Conservation (phyloP, 2,113 vertebrate genomes). For the Perca schrenkii region DNA sequence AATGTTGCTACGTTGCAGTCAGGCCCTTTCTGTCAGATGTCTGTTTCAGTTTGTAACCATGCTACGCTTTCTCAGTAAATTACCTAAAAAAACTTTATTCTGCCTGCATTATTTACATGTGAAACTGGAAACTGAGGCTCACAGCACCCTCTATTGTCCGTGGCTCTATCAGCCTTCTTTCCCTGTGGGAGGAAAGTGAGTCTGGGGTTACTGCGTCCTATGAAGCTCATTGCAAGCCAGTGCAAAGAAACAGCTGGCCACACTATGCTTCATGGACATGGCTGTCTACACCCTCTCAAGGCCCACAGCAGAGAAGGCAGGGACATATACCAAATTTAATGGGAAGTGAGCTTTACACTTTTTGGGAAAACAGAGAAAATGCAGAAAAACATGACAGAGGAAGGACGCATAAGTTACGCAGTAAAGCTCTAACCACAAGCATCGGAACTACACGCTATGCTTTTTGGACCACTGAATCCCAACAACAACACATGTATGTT, state of each 20-base stretch:
- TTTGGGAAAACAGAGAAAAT: neutral
- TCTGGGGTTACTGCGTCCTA: neutral
- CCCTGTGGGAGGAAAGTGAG: neutral
- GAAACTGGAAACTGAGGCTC: neutral
- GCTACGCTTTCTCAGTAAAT: neutral
- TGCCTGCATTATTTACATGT: neutral
- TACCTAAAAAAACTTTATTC: neutral
- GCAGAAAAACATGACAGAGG: neutral
- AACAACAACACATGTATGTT: neutral
- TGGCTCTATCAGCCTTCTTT: neutral
- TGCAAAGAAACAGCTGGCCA: conserved; percentile 17
- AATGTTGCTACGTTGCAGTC: conserved; percentile 31
- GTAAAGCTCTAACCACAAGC: neutral
- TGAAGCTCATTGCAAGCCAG: neutral
- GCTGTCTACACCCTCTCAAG: neutral
- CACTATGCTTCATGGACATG: neutral
- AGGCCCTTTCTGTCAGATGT: neutral
- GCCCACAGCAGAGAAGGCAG: neutral
- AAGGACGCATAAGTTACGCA: neutral
- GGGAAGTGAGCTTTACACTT: neutral
- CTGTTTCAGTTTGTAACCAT: conserved; percentile 13
- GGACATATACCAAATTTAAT: neutral
- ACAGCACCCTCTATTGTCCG: neutral
- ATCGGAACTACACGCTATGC: neutral
- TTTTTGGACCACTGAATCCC: neutral